Base-by-base conservation (phyloP, 37 sponge, comb jelly and placozoan genomes). In the Geodia barretti region DNA sequence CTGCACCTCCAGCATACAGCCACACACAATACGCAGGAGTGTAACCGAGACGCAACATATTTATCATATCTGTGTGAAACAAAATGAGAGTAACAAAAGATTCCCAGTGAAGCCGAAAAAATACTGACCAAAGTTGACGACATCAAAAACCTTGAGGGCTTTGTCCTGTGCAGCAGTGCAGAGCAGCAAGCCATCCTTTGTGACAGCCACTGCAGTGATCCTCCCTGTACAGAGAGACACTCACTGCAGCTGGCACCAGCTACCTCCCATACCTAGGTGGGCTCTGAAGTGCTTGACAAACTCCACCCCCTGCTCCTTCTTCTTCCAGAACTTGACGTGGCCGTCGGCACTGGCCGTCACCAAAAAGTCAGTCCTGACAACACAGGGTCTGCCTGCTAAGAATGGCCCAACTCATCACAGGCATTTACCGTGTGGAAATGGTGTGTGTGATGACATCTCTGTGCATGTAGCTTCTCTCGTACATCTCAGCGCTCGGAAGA, bases 251-350 rank as follows among this genome's bases (percentile, higher is more conserved):
- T 65, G n/a, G 29, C 7, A 25, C 23, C 29, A 23, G 25, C 3
- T 32, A 59, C 3, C 36, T 38, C 41, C 5, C 8, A 32, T 34
- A 89, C 94, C 94, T 26, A 91, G 70, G 68, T 98, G 98, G 61
- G 98, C 98, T 60, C 94, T 81, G 70, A 89, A 96, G 64, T 98
- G 96, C 71, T 98, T 98, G 31, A 98, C 98, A 93, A 98, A 98
- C 82, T 98, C 98, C 64, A 98, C 88, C 0, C 87, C 94, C 0
- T 76, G 76, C 47, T 88, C 94, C 37, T 86, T 77, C 74, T 98
- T 98, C 88, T 98, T 98, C 98, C 98, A 98, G 73, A 96, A 98
- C 86, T 98, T 98, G 40, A 98, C 92, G 76, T 98, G 98, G 17
- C 98, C 98, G 81, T 98, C 98, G 14, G 41, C 61, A 72, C 96